Conservation (phyloP, 2,797 vertebrate species). For the Chaetodon trifasciatus region DNA sequence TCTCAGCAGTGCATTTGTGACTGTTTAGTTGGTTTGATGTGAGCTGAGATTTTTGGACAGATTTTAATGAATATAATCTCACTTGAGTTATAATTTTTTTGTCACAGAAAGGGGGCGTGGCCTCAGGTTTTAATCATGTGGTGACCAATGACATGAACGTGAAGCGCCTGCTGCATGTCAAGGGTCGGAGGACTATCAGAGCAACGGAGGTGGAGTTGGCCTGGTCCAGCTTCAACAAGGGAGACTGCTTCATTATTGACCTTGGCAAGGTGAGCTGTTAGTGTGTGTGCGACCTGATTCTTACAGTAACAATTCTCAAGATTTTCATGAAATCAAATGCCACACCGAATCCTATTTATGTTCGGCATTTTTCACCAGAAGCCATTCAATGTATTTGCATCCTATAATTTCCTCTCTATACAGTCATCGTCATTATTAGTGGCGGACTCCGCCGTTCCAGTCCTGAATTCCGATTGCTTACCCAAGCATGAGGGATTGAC, state of each 20-base stretch:
- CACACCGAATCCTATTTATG: not conserved
- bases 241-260: conserved; percentile 88
- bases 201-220: conserved; percentile 82
- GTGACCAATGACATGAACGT: conserved; percentile 70
- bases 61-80: not conserved
- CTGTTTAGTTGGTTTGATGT: not conserved
- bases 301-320: not conserved
- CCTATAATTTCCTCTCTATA: not conserved
- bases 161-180: conserved; percentile 84
- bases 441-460: not conserved
- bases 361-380: not conserved
- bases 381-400: not conserved
- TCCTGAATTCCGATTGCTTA: not conserved
- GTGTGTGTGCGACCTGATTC: not conserved
- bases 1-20: conserved; percentile 7
- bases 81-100: not conserved
- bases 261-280: conserved; percentile 77
- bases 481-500: not conserved
- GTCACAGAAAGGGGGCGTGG: conserved; percentile 85
- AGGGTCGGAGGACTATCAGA: conserved; percentile 84
- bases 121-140: conserved; percentile 86
- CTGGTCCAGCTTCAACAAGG: conserved; percentile 87
- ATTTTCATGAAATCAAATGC: not conserved
- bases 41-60: not conserved
- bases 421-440: not conserved